Conservation (phyloP, 2,797 vertebrate species). For the Macroramphosus scolopax region DNA sequence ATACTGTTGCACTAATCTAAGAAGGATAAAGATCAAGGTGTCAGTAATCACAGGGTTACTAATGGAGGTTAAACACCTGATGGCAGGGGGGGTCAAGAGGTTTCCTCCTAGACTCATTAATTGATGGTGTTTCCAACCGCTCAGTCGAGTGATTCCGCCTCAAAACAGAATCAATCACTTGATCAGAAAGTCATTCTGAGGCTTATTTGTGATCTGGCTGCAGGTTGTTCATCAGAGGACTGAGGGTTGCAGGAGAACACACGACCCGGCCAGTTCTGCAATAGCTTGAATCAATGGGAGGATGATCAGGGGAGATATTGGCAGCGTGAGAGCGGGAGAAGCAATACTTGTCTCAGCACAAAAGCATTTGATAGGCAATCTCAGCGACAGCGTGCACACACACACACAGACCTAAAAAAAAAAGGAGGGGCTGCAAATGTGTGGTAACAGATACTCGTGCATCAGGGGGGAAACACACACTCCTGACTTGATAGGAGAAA, state of each 20-base stretch:
- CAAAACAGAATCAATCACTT: conserved; percentile 56
- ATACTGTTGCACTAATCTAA: not conserved
- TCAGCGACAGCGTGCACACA: conserved; percentile 21
- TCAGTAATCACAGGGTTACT: not conserved
- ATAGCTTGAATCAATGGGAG: conserved; percentile 57
- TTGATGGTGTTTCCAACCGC: conserved; percentile 4
- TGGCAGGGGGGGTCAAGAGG: not conserved
- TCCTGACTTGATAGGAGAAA: too few relatives aligned
- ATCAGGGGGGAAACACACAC: conserved; percentile 3
- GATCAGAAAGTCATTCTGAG: conserved; percentile 68
- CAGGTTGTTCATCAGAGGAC: conserved; percentile 54
- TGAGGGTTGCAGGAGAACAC: conserved; percentile 40
- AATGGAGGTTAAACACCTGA: conserved; percentile 1
- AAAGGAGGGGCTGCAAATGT: too few relatives aligned
- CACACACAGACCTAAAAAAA: too few relatives aligned
- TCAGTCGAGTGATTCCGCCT: conserved; percentile 31
- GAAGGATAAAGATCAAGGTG: not conserved
- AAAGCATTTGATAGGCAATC: conserved; percentile 71
- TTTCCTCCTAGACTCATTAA: conserved; percentile 11
- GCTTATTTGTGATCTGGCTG: conserved; percentile 48
- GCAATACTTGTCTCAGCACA: conserved; percentile 64
- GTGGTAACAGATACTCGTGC: too few relatives aligned
- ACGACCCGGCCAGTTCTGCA: conserved; percentile 52
- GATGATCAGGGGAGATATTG: conserved; percentile 69
- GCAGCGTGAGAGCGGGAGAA: conserved; percentile 60